A percentile compares a stretch with the other conserved stretches of the same genome.
Evolutionary conservation across 2,113 vertebrate species (phyloP).

Genomic region (Protomyctophum bolini): DNA sequence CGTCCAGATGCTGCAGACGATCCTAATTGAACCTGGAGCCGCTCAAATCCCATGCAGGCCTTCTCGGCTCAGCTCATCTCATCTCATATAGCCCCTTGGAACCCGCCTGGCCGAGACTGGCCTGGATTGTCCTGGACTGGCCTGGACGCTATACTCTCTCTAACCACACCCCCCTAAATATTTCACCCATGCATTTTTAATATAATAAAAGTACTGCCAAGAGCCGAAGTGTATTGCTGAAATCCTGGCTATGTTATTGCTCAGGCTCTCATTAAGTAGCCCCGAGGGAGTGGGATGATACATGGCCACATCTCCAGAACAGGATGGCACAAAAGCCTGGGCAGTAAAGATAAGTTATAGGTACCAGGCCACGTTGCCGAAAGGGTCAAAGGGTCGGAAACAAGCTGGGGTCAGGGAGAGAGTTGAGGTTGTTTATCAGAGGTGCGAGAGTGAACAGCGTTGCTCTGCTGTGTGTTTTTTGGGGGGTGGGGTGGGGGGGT

Average conservation of each 20-base stretch:
- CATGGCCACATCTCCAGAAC: slow-evolving; percentile 29
- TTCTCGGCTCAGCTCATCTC: slow-evolving; percentile 27
- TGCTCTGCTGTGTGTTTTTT: too few relatives aligned
- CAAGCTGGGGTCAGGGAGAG: slow-evolving; percentile 39
- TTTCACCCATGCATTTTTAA: not conserved
- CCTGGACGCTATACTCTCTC: slow-evolving; percentile 15
- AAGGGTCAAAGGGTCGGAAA: slow-evolving; percentile 54
- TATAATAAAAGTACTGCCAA: slow-evolving; percentile 13
- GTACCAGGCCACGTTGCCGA: slow-evolving; percentile 24
- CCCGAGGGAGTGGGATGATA: slow-evolving; percentile 18
- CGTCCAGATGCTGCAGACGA: slow-evolving; percentile 78
- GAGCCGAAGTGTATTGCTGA: slow-evolving; percentile 1
- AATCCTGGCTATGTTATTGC: slow-evolving; percentile 11
- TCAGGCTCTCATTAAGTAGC: not conserved
- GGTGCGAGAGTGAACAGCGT: not conserved
- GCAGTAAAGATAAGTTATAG: slow-evolving; percentile 60
- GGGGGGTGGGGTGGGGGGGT: not conserved
- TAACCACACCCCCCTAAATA: not conserved
- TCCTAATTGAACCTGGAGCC: slow-evolving; percentile 83
- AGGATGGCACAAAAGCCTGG: slow-evolving; percentile 22
- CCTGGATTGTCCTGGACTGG: slow-evolving; percentile 19
- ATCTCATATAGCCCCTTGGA: slow-evolving; percentile 50
- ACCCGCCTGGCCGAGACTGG: slow-evolving; percentile 17
- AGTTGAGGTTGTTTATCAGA: slow-evolving; percentile 44
- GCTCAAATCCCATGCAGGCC: slow-evolving; percentile 70